Evolutionary conservation across 1,140 invertebrate genomes (phyloP).

Genomic region (Plodia interpunctella): DNA sequence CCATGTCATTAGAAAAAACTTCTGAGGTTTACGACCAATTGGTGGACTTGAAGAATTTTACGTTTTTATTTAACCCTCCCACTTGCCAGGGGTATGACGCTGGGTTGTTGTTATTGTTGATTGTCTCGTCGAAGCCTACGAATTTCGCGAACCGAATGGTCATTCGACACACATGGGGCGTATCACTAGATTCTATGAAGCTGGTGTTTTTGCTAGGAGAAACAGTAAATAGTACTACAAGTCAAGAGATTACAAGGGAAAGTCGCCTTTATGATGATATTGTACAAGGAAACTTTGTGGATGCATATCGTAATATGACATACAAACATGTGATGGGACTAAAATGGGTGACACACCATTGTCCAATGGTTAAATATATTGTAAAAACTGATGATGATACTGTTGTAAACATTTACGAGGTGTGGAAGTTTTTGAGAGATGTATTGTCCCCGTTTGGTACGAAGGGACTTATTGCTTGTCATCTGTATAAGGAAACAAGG

Average conservation of each 20-base stretch:
- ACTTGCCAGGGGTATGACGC: slow-evolving; percentile 63
- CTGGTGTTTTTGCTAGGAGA: slow-evolving; percentile 85
- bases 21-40: slow-evolving; percentile 43
- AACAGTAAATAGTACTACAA: not conserved
- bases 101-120: slow-evolving; percentile 77
- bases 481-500: slow-evolving; percentile 58
- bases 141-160: slow-evolving; percentile 80
- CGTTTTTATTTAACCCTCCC: slow-evolving; percentile 77
- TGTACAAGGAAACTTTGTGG: slow-evolving; percentile 87
- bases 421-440: slow-evolving; percentile 80
- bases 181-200: slow-evolving; percentile 55
- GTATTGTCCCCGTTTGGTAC: slow-evolving; percentile 79
- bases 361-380: slow-evolving; percentile 83
- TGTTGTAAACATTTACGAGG: slow-evolving; percentile 83
- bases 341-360: slow-evolving; percentile 87
- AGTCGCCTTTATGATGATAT: slow-evolving; percentile 81
- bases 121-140: slow-evolving; percentile 83
- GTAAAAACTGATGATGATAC: slow-evolving; percentile 90
- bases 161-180: slow-evolving; percentile 84
- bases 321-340: slow-evolving; percentile 91
- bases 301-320: slow-evolving; percentile 90
- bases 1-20: slow-evolving; percentile 14
- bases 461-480: slow-evolving; percentile 80
- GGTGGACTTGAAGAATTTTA: slow-evolving; percentile 79
- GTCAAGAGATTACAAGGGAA: slow-evolving; percentile 75